These are phyloP conservation scores for Eulemur albifrons DNA, from an alignment of 2,797 vertebrate species.

Conservation along the genomic window DNA sequence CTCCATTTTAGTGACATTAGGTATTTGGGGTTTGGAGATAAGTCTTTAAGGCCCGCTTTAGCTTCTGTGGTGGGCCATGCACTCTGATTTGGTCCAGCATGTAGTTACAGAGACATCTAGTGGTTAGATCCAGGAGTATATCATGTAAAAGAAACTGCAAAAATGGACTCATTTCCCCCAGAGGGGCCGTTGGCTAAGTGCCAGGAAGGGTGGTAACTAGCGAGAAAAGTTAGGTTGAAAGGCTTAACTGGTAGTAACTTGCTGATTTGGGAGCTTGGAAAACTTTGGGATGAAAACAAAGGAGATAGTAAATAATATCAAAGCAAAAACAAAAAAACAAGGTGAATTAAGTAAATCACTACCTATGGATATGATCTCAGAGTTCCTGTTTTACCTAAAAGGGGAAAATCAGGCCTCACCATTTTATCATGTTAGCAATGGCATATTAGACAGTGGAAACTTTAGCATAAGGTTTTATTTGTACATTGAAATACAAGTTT, in stretches of 20 bases:
- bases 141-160: background rate
- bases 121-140: conserved; percentile 18
- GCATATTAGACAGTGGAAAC: background rate
- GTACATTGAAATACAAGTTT: background rate
- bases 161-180: background rate
- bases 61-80: background rate
- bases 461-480: background rate
- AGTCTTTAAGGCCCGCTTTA: background rate
- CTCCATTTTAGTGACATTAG: background rate
- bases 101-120: conserved; percentile 76
- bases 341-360: background rate
- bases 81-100: background rate
- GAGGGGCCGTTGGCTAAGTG: rapidly evolving
- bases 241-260: background rate
- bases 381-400: background rate
- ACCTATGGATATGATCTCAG: background rate
- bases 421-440: background rate
- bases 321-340: background rate
- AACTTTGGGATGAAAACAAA: background rate
- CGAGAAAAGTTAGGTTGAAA: background rate
- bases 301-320: background rate
- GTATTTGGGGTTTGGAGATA: background rate
- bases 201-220: background rate
- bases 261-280: background rate
- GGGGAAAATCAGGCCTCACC: background rate